Base-by-base conservation (phyloP, 2,888 invertebrate species). In the Andrena chrysosceles region DNA sequence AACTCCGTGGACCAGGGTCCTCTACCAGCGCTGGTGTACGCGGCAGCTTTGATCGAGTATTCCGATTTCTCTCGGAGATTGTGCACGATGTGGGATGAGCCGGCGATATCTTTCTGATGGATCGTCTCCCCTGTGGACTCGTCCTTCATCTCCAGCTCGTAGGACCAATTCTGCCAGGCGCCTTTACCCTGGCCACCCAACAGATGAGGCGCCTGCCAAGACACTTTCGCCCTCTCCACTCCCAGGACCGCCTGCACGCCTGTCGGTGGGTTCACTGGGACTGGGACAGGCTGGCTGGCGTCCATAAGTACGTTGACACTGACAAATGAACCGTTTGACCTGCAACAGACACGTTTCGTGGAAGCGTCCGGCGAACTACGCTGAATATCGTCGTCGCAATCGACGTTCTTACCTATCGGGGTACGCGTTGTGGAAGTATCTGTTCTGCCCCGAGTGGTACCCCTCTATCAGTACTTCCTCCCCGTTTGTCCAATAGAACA, bases 401-500 rank as follows among this genome's bases (percentile, higher is more conserved):
- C 20, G 33, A 35, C 7, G n/a, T 56, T 10, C 62, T 69, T 68
- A 94, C 93, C 92, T 91, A 73, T 95, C 95, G 4, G 96, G 96
- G 91, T 96, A 97, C 62, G 96, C 95, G 91, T 97, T 98, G 91
- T 98, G 97, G 90, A 96, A 97, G 91, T 97, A 98, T 90, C 95
- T 96, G 85, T 97, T 95, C 70, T 95, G 95, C 62, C 95, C 95
- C 0, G 95, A 94, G 90, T 96, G 97, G 92, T 97, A 97, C 90
- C 97, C 98, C 93, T 98, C 98, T 16, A 96, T 96, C 63, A 97
- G 95, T 84, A 98, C 96, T 90, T 96, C 96, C 70, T 95, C 95
- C 0, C 97, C 97, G 90, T 97, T 97, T 0, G 97, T 98, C 98
- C 98, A 98, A 92, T 97, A 98, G 92, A 98, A 98, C 13, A 97